Percentiles rank a stretch among this genome's conserved stretches.
Conservation (phyloP, 1,140 invertebrate genomes). For the Zophobas morio region DNA sequence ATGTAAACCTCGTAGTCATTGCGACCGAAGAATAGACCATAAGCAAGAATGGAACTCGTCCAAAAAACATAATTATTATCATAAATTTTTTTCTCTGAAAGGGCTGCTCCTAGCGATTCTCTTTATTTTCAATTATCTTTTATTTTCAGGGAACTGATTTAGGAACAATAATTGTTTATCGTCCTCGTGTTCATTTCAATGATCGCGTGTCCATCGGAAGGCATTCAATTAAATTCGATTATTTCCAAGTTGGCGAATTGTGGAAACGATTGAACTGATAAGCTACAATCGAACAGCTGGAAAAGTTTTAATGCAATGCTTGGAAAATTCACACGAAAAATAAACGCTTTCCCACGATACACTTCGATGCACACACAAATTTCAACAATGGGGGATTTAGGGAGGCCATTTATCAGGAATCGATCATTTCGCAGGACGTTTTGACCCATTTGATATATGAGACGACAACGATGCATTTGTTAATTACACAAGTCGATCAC, state of each 20-base stretch:
- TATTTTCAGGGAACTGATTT: neutral
- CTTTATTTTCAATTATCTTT: constrained; percentile 17
- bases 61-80: no score
- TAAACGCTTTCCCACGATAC: constrained; percentile 26
- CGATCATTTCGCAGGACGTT: constrained; percentile 6
- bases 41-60: no score
- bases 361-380: constrained; percentile 8
- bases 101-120: no score
- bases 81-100: no score
- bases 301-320: constrained; percentile 33
- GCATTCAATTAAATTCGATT: constrained; percentile 30
- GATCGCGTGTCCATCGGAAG: constrained; percentile 21
- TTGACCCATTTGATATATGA: neutral
- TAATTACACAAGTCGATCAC: no score
- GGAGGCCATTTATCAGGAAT: constrained; percentile 11
- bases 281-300: constrained; percentile 39
- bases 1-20: no score
- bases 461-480: neutral
- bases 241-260: constrained; percentile 41
- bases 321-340: constrained; percentile 30
- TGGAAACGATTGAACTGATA: constrained; percentile 32
- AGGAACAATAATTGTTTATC: constrained; percentile 12
- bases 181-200: constrained; percentile 30
- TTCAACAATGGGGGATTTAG: neutral
- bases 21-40: no score